phyloP scores from a whole-genome alignment of 2,888 invertebrate species.

The Heliconius cydno region DNA sequence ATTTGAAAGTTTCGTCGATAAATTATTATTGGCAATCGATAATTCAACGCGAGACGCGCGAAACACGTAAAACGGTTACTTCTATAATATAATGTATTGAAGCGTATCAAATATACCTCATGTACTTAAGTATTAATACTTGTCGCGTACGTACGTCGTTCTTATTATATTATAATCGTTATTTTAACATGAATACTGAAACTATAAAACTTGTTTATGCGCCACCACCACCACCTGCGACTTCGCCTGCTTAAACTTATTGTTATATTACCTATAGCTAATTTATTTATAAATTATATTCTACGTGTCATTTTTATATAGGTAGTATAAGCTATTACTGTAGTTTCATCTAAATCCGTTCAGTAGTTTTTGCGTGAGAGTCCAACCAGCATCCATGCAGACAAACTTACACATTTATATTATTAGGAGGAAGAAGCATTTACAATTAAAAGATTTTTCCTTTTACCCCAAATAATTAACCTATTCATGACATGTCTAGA shows the following conservation, averaged over 20 bases:
- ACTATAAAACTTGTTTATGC: neutral
- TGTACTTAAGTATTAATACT: neutral
- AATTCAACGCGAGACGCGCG: conserved; percentile 7
- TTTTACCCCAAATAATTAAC: conserved; percentile 3
- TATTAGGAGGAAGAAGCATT: neutral
- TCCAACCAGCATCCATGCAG: neutral
- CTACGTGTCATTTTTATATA: too few species aligned
- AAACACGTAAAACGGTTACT: neutral
- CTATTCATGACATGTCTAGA: conserved; percentile 32
- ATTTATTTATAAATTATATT: too few species aligned
- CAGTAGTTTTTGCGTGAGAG: neutral
- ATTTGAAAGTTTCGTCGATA: conserved; percentile 7
- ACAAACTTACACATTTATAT: neutral
- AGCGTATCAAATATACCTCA: neutral
- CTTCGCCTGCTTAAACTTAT: neutral
- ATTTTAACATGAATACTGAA: neutral
- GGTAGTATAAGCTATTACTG: neutral
- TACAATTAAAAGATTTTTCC: neutral
- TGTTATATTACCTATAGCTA: too few species aligned
- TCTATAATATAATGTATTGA: neutral
- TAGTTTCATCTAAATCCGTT: neutral
- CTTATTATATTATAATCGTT: neutral
- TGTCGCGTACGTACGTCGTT: neutral
- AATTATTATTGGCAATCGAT: conserved; percentile 11
- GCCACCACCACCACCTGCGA: neutral